Evolutionary conservation across 2,888 invertebrate species (phyloP).

Genomic region (Dryobota labecula): DNA sequence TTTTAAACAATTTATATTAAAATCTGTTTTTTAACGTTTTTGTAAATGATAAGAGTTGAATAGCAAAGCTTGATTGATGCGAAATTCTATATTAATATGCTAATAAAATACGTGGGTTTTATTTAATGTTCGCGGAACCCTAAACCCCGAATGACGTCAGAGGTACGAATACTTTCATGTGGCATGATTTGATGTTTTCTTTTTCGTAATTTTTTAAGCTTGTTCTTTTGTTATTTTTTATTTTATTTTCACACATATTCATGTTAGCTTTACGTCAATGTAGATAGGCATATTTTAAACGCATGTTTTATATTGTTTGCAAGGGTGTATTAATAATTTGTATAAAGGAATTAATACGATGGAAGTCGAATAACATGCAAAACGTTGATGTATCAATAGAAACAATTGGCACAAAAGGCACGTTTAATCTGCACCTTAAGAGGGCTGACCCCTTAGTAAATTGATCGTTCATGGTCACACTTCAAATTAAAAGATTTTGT

Average conservation of each 20-base stretch:
- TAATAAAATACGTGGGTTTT: constrained; percentile 79
- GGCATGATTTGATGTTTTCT: constrained; percentile 78
- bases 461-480: background rate
- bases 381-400: background rate
- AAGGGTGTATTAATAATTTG: constrained; percentile 14
- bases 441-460: background rate
- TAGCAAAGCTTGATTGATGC: constrained; percentile 82
- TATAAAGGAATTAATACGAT: background rate
- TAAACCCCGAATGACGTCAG: constrained; percentile 60
- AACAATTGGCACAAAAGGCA: background rate
- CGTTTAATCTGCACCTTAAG: background rate
- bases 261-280: constrained; percentile 74
- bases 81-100: constrained; percentile 82
- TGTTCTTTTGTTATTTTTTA: constrained; percentile 59
- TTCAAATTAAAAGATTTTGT: background rate
- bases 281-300: constrained; percentile 50
- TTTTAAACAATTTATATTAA: constrained; percentile 44
- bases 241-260: constrained; percentile 82
- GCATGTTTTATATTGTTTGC: constrained; percentile 64
- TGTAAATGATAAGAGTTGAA: constrained; percentile 63
- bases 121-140: constrained; percentile 63
- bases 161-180: constrained; percentile 76
- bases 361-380: background rate
- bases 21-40: constrained; percentile 47
- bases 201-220: constrained; percentile 57